Conservation (phyloP, 2,113 vertebrate species). For the Hydrochoerus hydrochaeris region DNA sequence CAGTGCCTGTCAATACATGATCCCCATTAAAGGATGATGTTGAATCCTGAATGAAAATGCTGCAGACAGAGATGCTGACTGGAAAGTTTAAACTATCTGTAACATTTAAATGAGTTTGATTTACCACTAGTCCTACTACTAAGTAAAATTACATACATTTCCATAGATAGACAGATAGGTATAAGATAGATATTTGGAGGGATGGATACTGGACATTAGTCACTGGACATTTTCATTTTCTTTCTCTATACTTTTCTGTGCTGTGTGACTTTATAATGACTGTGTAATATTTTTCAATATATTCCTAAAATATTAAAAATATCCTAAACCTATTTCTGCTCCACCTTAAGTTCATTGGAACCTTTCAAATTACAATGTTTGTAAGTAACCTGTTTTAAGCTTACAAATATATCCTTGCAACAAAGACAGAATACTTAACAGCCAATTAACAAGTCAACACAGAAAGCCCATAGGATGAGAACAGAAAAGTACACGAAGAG, state of each 20-base stretch:
- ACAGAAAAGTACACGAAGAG: background rate
- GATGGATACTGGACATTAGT: background rate
- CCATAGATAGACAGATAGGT: background rate
- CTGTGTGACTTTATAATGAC: background rate
- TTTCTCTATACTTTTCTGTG: background rate
- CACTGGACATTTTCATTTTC: background rate
- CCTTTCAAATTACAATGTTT: conserved; percentile 20
- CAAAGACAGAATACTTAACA: conserved; percentile 12
- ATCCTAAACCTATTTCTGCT: background rate
- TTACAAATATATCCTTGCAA: conserved; percentile 13
- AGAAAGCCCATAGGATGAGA: background rate
- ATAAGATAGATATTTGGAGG: background rate
- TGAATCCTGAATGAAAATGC: background rate
- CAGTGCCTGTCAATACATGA: background rate
- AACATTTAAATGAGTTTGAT: background rate
- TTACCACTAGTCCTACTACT: background rate
- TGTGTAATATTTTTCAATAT: background rate
- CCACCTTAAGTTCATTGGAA: conserved; percentile 19
- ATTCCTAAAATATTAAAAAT: background rate
- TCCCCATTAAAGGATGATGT: background rate
- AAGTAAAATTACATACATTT: background rate
- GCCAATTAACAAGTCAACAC: background rate
- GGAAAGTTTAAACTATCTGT: background rate
- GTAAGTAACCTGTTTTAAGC: background rate
- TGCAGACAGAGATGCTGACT: background rate